Conservation (phyloP, 2,888 invertebrate species). For the Anorthoa munda region DNA sequence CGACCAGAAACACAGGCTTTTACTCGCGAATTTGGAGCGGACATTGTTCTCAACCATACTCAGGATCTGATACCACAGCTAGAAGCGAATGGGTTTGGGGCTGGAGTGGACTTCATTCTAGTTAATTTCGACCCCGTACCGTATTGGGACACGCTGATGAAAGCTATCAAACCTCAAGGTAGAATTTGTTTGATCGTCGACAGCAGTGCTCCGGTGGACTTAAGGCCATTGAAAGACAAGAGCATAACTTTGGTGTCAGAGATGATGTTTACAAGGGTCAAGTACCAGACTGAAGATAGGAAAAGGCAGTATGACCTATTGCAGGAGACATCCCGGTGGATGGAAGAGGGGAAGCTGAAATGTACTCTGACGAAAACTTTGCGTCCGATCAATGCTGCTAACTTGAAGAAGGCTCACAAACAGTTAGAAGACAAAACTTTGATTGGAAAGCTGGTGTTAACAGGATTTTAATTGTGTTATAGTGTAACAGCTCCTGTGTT, state of each 20-base stretch:
- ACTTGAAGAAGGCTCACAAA: slow-evolving; percentile 82
- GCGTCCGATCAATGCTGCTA: slow-evolving; percentile 84
- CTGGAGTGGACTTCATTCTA: slow-evolving; percentile 83
- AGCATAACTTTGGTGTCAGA: slow-evolving; percentile 84
- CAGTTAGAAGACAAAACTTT: slow-evolving; percentile 79
- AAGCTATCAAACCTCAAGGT: slow-evolving; percentile 84
- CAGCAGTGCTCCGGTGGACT: slow-evolving; percentile 80
- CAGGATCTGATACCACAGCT: slow-evolving; percentile 80
- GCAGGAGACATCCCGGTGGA: slow-evolving; percentile 76
- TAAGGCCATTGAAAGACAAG: slow-evolving; percentile 83
- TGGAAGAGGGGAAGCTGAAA: slow-evolving; percentile 80
- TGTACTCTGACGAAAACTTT: slow-evolving; percentile 79
- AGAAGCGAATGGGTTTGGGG: slow-evolving; percentile 76
- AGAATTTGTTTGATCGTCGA: slow-evolving; percentile 85
- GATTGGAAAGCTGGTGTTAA: slow-evolving; percentile 84
- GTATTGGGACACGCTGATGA: slow-evolving; percentile 84
- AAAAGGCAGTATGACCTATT: slow-evolving; percentile 80
- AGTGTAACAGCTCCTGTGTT: not conserved
- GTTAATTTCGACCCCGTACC: slow-evolving; percentile 86
- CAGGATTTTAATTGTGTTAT: slow-evolving; percentile 72
- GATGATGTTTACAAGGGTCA: slow-evolving; percentile 83
- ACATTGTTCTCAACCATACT: slow-evolving; percentile 82
- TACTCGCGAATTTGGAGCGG: slow-evolving; percentile 78
- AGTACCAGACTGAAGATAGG: slow-evolving; percentile 84
- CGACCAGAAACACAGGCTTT: slow-evolving; percentile 79